These are phyloP conservation scores for Acrocephalus arundinaceus DNA, from an alignment of 2,113 vertebrate species.

Conservation along the genomic window DNA sequence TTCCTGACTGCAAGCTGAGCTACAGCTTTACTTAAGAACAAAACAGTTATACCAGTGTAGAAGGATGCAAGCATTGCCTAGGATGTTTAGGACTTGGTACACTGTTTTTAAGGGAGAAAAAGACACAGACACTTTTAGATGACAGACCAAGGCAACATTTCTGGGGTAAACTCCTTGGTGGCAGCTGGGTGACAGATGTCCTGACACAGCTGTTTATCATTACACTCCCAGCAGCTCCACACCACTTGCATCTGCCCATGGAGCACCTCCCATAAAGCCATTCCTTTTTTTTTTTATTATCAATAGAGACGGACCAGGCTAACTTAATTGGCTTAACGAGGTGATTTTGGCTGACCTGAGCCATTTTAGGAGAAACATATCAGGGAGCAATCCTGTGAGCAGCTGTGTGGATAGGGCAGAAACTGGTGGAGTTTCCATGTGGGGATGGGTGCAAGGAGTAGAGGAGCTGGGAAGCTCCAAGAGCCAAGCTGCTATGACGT, in stretches of 20 bases:
- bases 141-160: not conserved
- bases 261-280: not conserved
- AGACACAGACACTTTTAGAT: not conserved
- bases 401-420: not conserved
- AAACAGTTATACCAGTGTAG: not conserved
- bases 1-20: accelerated
- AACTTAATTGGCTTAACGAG: not conserved
- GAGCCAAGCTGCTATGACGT: not conserved
- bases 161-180: not conserved
- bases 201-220: not conserved
- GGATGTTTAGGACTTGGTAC: not conserved
- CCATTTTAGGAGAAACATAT: not conserved
- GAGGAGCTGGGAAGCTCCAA: not conserved
- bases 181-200: not conserved
- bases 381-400: not conserved
- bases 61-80: not conserved
- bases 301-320: not conserved
- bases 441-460: not conserved
- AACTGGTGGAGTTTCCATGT: no score
- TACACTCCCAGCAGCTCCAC: not conserved
- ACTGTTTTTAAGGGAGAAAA: not conserved
- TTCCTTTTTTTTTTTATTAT: not conserved
- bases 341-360: not conserved
- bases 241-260: not conserved
- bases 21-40: not conserved